Evolutionary conservation across 2,113 vertebrate species (phyloP).

Genomic region (Gallinago media): DNA sequence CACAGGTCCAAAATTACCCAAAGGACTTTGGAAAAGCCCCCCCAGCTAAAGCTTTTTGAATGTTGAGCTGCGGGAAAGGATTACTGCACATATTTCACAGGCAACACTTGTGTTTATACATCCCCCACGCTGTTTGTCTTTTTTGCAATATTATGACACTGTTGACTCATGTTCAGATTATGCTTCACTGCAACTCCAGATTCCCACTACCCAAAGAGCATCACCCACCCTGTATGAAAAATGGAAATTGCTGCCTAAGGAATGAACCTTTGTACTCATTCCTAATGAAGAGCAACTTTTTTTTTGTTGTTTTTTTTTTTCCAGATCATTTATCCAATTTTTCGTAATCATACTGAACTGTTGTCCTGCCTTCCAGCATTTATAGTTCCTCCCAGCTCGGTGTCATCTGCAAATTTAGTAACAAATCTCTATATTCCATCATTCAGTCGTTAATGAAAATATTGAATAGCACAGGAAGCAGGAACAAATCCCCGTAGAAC

Average conservation of each 20-base stretch:
- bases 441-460: not conserved
- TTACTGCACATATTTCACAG: not conserved
- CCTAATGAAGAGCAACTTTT: not conserved
- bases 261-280: not conserved
- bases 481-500: not conserved
- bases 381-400: not conserved
- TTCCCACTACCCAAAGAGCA: not conserved
- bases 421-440: not conserved
- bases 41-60: not conserved
- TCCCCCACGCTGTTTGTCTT: not conserved
- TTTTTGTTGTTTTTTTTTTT: not conserved
- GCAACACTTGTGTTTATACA: not conserved
- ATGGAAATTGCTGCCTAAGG: not conserved
- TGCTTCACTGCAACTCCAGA: not conserved
- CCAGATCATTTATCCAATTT: not conserved
- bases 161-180: not conserved
- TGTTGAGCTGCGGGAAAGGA: rapidly evolving
- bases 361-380: not conserved
- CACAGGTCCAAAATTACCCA: not conserved
- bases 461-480: not conserved
- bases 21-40: not conserved
- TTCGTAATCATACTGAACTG: not conserved
- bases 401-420: not conserved
- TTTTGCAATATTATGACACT: not conserved
- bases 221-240: not conserved